These are phyloP conservation scores for Phenganax marumi DNA, from an alignment of 92 coral and sea anemone species.

Conservation along the genomic window DNA sequence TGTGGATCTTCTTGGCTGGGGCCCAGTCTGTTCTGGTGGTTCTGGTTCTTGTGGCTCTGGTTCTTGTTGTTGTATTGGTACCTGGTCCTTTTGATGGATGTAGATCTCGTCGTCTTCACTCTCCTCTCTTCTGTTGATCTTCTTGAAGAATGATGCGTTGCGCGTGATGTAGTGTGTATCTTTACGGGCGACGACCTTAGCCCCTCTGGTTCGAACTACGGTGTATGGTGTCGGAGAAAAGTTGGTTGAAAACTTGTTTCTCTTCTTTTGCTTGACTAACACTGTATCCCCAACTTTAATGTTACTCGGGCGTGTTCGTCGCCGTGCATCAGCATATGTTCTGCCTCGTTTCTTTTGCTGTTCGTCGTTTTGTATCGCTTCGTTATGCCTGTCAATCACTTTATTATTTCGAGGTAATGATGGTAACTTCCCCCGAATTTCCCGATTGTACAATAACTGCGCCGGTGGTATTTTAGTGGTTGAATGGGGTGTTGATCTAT, in stretches of 20 bases:
- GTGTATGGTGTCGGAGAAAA: not conserved
- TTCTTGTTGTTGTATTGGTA: too few relatives aligned
- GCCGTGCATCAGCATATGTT: not conserved
- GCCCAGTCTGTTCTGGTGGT: too few relatives aligned
- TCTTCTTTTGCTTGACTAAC: not conserved
- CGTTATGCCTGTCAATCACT: not conserved
- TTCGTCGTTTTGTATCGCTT: not conserved
- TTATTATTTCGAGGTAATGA: constrained; percentile 1
- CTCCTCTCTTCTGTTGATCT: too few relatives aligned
- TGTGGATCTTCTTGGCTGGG: too few relatives aligned
- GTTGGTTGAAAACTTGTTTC: not conserved
- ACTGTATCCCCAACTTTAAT: not conserved
- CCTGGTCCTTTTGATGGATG: too few relatives aligned
- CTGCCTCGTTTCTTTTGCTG: not conserved
- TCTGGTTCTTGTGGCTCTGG: too few relatives aligned
- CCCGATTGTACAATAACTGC: not conserved
- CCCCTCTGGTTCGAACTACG: not conserved
- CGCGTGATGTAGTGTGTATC: not conserved
- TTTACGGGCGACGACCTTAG: not conserved
- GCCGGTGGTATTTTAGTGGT: constrained; percentile 21
- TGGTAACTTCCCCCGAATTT: constrained; percentile 1
- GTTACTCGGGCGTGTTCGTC: not conserved
- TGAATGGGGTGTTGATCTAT: constrained; percentile 14
- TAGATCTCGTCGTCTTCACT: too few relatives aligned
- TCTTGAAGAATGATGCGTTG: too few relatives aligned